Evolutionary conservation across 2,797 vertebrate species (phyloP), one percentile per base, ranked within the genome.

Genomic region (Kryptopterus vitreolus): DNA sequence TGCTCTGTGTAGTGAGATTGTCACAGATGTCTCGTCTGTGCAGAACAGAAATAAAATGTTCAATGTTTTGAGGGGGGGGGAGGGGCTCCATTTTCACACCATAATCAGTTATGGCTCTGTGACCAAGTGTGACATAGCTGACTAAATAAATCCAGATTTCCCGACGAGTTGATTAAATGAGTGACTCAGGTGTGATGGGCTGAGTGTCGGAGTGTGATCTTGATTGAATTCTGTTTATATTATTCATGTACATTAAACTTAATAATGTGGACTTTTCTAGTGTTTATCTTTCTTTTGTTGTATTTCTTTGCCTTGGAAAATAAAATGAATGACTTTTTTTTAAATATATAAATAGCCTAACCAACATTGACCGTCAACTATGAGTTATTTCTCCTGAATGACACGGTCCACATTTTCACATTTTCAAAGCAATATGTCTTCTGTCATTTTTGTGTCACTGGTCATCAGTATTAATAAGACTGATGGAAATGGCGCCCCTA

Each of bases 141-240:
- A 68, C 76, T 70, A 70, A 81, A 70, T 46, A 77, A 71, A 59
- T 57, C 58, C 66, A 61, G 58, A 46, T 48, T 69, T 81, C 24
- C 16, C 59, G 81, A 78, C 38, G 57, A 73, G 61, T 46, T 81
- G 80, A 77, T 71, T 71, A 70, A 63, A 71, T 77, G 66, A 68
- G 68, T 77, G 80, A 68, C 66, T 48, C 29, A 16, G 73, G 52
- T 74, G 29, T 72, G 53, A 11, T 72, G 62, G 63, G 24, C 29
- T 16, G 48, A 7, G 58, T 55, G 72, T 4, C 16, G 18, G 13
- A 63, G 53, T 26, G 74, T 59, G 29, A 43, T 20, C n/a, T 58
- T 73, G 52, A 73, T 58, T 58, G 33, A 59, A 75, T 59, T 75
- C n/a, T 43, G 55, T 55, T 55, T n/a, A 55, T 35, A 55, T 53